Base-by-base conservation (phyloP, 2,113 vertebrate species). In the Brachypteracias leptosomus region DNA sequence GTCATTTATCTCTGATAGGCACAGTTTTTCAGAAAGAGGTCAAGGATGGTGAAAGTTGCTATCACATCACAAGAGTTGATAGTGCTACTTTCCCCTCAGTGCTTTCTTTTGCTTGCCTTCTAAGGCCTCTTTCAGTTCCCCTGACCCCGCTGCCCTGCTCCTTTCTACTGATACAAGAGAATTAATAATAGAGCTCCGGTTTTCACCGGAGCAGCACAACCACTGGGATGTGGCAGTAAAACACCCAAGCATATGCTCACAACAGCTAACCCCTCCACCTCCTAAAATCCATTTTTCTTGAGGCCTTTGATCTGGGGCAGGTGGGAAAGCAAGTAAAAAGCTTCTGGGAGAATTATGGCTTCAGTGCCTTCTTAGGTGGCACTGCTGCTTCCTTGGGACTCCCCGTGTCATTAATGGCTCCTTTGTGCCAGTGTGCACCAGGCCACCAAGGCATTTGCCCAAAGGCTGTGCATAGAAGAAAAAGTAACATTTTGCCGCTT, bases 11-110 rank as follows among this genome's bases (percentile, higher is more conserved):
- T 93, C 93, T 84, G 90, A 86, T 86, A 58, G 84, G 86, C 88
- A 54, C 33, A 33, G 66, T 68, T 89, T 96, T 93, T 94, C 87
- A 88, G 57, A 85, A 71, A 44, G 73, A 81, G 95, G 92, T 94
- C 93, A 96, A 96, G 94, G 96, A 96, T 92, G 90, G 80, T 92
- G 92, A 93, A 96, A 96, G 95, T 94, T 95, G 92, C 92, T 95
- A 96, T 96, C 90, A 87, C 93, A 93, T 94, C 92, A 89, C 90
- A 90, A 44, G 95, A 88, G 80, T 4, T 92, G 92, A 95, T 96
- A 96, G 86, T 28, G 76, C 70, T 79, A 52, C 96, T 95, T 94
- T 92, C 88, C 80, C 86, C 66, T 95, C 90, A 84, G 70, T 93
- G 95, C 90, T 90, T 96, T 90, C 96, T 95, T 96, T 97, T 87